Evolutionary conservation across 1,140 invertebrate genomes (phyloP), one percentile per base, ranked within the genome.

Genomic region (Ceratosolen solmsi): DNA sequence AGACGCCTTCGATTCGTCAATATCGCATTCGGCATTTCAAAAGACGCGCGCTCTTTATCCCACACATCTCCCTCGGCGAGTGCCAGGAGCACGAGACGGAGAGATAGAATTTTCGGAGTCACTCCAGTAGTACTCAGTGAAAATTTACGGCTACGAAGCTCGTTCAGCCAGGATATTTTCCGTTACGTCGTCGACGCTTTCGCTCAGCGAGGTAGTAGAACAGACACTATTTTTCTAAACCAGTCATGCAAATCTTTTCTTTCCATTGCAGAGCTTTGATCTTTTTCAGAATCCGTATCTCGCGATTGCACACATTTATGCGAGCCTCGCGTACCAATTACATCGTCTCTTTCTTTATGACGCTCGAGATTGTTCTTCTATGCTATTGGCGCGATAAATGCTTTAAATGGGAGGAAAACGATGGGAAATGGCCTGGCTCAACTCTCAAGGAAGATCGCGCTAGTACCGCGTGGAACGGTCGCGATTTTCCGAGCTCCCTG

Each of bases 21-120:
- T 49, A 72, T 51, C 65, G 68, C 56, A 80, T 73, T 80, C 63
- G 54, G n/a, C 60, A 33, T 74, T 73, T 80, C 79, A 80, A 80
- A 75, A 74, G 58, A 75, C 79, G 70, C 51, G 56, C 75, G 54
- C 74, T 65, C 65, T 8, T 54, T 9, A 15, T 54, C 51, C 20
- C 51, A 20, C 51, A 22, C 20, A 17, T 20, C 20, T 11, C 8
- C 58, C 27, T 63, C 58, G 58, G 4, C 2, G 30, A 20, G 60
- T 20, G 25, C 36, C 56, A 38, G 25, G 36, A 11, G 11, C n/a
- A 54, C 51, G 51, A 22, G 51, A 54, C 51, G 17, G 51, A 25
- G 41, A 30, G 4, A 22, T 17, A n/a, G 36, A 36, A 60, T 76
- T 76, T 76, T 65, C 2, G 33, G 33, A 38, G 63, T 33, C 17